Base-by-base conservation (phyloP, 2,888 invertebrate genomes). In the Taenaris catops region DNA sequence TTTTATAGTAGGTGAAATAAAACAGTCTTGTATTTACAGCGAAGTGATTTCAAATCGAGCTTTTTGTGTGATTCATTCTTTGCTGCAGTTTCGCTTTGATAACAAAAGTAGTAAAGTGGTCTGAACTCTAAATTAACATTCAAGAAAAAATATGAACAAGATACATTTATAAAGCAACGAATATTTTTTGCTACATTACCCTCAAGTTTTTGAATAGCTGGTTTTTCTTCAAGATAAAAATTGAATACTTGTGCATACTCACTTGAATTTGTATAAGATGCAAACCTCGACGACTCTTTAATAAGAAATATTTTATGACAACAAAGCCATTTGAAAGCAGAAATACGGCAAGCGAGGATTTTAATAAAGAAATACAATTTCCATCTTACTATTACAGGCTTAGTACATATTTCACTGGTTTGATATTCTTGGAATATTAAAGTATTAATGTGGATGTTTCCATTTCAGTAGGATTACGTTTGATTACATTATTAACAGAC, bases 151-250 rank as follows among this genome's bases (percentile, higher is more conserved):
- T 10, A 28, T 29, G 34, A 34, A 29, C 12, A 14, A 20, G 25
- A 38, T 25, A 19, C 17, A 20, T 27, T 36, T 16, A 10, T 17
- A 37, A 34, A n/a, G 33, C 23, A 26, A 34, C 25, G 27, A 40
- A 40, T 27, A 19, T 34, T 40, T 36, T 40, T 43, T 34, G 43
- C 34, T 40, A 37, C 36, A 40, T 40, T 43, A 43, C 26, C 36
- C 36, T 26, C 29, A 27, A 43, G 19, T 37, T 34, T 34, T 23
- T 39, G 34, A 40, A 40, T 27, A 34, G 26, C 21, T 27, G 29
- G 20, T 20, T 26, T 26, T 31, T 37, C 39, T 39, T 37, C 14
- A 37, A 34, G 27, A 28, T 19, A 33, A 40, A 37, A 34, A 29
- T 25, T 37, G 37, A 26, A 40, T 40, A 37, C 28, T 18, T 20